phyloP scores from a whole-genome alignment of 2,888 invertebrate species.

The Drosophila paranaensis region DNA sequence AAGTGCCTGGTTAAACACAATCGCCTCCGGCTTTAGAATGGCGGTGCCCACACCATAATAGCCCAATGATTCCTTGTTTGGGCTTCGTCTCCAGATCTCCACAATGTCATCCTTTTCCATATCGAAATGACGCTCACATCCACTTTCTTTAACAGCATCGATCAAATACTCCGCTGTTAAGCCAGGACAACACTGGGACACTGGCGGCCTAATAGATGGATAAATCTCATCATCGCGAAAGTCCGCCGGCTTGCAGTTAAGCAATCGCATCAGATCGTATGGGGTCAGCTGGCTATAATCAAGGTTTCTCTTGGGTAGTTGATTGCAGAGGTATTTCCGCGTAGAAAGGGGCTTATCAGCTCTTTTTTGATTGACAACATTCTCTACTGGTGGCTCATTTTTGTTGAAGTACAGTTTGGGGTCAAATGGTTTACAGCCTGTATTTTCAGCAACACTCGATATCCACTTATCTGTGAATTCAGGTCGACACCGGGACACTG shows the following conservation, averaged over 20 bases:
- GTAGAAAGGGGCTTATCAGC: neutral
- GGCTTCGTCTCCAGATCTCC: slow-evolving; percentile 47
- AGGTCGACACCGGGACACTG: neutral
- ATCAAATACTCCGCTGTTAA: slow-evolving; percentile 41
- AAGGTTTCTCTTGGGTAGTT: neutral
- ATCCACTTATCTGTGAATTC: slow-evolving; percentile 7
- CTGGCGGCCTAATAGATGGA: slow-evolving; percentile 43
- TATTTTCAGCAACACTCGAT: neutral
- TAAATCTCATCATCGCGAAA: slow-evolving; percentile 34
- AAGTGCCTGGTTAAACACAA: slow-evolving; percentile 19
- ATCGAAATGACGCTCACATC: slow-evolving; percentile 36
- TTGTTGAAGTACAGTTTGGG: neutral
- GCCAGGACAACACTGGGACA: slow-evolving; percentile 38
- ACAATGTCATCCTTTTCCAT: slow-evolving; percentile 40
- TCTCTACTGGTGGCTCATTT: neutral
- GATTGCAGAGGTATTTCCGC: neutral
- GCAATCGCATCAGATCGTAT: slow-evolving; percentile 42
- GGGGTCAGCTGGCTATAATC: slow-evolving; percentile 25
- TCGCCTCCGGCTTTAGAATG: slow-evolving; percentile 24
- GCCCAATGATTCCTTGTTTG: slow-evolving; percentile 45
- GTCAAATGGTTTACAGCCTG: neutral
- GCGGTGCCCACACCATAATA: slow-evolving; percentile 40
- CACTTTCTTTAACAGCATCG: slow-evolving; percentile 33
- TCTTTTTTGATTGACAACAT: neutral
- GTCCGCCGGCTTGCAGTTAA: slow-evolving; percentile 45